Percentiles rank a stretch among this genome's conserved stretches.
phyloP scores from a whole-genome alignment of 2,888 invertebrate genomes.

The Patella depressa region DNA sequence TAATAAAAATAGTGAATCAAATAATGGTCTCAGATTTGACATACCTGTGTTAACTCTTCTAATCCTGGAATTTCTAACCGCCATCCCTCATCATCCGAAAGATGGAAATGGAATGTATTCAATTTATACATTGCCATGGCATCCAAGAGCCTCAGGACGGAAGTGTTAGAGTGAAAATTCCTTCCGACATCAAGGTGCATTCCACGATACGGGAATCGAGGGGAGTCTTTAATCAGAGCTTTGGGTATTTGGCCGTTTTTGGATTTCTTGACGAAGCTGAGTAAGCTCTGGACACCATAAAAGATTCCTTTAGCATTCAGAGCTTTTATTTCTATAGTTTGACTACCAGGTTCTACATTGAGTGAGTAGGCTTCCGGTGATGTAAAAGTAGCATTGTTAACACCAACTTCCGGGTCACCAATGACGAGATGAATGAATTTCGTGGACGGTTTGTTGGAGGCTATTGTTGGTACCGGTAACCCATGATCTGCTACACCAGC shows the following conservation, averaged over 20 bases:
- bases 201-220: conserved; percentile 52
- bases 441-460: background rate
- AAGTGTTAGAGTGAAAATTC: conserved; percentile 58
- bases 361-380: conserved; percentile 43
- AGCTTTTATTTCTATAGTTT: conserved; percentile 35
- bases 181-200: conserved; percentile 56
- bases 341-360: conserved; percentile 25
- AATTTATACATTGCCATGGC: conserved; percentile 68
- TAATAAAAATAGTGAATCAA: too few species aligned
- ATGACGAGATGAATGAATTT: conserved; percentile 20
- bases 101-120: conserved; percentile 67
- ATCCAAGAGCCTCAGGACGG: conserved; percentile 54
- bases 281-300: conserved; percentile 41
- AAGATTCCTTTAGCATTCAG: conserved; percentile 31
- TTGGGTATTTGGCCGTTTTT: conserved; percentile 35
- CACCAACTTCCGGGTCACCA: conserved; percentile 14
- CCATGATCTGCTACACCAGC: conserved; percentile 8
- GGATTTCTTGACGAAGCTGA: conserved; percentile 26
- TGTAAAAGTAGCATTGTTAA: background rate
- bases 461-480: background rate
- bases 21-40: too few species aligned
- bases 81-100: conserved; percentile 70
- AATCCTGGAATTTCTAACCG: conserved; percentile 66
- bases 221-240: conserved; percentile 43
- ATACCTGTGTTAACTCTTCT: conserved; percentile 64